A percentile compares a stretch with the other conserved stretches of the same genome.
These are phyloP conservation scores for Drosophila dives DNA, from an alignment of 2,888 invertebrate species.

Conservation along the genomic window DNA sequence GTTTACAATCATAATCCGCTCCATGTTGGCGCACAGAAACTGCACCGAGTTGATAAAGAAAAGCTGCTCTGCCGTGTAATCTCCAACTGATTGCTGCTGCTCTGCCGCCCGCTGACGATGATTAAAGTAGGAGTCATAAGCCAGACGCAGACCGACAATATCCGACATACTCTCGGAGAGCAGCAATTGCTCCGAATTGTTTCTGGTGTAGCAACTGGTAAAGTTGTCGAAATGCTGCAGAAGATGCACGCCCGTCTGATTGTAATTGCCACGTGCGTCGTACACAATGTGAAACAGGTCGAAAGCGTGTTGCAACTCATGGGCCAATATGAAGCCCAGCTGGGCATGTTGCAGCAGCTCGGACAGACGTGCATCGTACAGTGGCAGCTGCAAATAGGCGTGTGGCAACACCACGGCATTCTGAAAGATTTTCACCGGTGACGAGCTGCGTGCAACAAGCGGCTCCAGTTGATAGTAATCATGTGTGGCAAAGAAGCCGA, in stretches of 20 bases:
- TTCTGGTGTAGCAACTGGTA: conserved; percentile 59
- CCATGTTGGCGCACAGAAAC: conserved; percentile 74
- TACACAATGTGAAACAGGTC: conserved; percentile 76
- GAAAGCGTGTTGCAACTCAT: conserved; percentile 78
- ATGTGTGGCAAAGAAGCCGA: conserved; percentile 24
- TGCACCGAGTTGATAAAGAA: conserved; percentile 80
- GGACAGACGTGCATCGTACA: conserved; percentile 58
- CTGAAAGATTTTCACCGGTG: conserved; percentile 76
- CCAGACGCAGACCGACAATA: conserved; percentile 72
- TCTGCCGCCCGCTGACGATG: background rate
- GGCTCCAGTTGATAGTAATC: conserved; percentile 66
- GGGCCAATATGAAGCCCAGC: conserved; percentile 76
- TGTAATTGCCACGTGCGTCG: conserved; percentile 69
- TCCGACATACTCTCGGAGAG: conserved; percentile 77
- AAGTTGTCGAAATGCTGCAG: conserved; percentile 66
- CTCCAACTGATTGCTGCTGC: background rate
- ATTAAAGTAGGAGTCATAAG: conserved; percentile 66
- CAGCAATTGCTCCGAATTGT: conserved; percentile 33
- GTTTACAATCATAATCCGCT: conserved; percentile 49
- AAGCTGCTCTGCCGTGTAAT: conserved; percentile 47
- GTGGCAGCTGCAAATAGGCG: conserved; percentile 73
- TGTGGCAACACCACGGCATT: conserved; percentile 76
- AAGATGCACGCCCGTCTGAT: conserved; percentile 61
- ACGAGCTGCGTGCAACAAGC: conserved; percentile 66
- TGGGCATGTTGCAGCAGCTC: conserved; percentile 67